Conservation (phyloP, 2,113 vertebrate genomes). For the Trogon surrucura region DNA sequence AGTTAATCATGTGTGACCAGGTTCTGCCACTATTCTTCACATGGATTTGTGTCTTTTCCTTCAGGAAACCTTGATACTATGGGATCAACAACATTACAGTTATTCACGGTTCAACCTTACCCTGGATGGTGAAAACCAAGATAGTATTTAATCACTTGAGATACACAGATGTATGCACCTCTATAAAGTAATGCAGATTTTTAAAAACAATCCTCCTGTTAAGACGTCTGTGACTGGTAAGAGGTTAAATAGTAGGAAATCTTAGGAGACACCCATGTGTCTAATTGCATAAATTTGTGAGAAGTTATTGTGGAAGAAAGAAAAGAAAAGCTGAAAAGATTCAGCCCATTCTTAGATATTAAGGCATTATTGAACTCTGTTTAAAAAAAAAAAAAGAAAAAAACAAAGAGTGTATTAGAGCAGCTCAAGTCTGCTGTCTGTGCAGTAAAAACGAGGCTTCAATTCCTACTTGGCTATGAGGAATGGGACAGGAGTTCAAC, state of each 20-base stretch:
- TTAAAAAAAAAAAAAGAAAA: background rate
- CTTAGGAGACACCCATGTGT: background rate
- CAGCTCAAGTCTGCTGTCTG: background rate
- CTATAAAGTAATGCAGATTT: background rate
- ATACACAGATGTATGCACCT: background rate
- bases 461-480: background rate
- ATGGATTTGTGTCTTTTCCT: background rate
- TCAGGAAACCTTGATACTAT: background rate
- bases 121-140: background rate
- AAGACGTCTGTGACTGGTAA: background rate
- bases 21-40: background rate
- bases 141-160: background rate
- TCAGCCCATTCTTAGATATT: background rate
- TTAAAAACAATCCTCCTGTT: background rate
- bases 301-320: background rate
- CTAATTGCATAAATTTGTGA: background rate
- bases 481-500: background rate
- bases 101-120: background rate
- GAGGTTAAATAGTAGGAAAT: background rate
- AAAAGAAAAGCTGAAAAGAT: background rate
- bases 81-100: background rate
- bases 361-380: fast-evolving
- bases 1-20: background rate
- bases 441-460: background rate
- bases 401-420: background rate